These are phyloP conservation scores for Rhinoptilus africanus DNA, from an alignment of 2,113 vertebrate species.

Conservation along the genomic window DNA sequence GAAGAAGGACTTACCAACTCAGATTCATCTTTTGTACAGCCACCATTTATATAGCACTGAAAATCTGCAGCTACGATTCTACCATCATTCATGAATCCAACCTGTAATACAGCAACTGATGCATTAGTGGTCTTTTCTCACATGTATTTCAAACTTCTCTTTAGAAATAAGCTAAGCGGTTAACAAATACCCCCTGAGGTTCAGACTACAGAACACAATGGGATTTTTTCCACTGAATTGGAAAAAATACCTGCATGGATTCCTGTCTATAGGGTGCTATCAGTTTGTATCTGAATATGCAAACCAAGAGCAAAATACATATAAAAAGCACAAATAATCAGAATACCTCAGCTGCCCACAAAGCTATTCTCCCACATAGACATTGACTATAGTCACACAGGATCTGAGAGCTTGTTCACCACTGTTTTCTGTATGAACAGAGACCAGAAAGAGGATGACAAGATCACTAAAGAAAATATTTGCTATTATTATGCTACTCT, in stretches of 20 bases:
- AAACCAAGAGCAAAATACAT: background rate
- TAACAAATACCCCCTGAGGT: background rate
- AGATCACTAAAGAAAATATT: background rate
- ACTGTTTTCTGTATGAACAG: background rate
- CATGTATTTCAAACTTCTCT: background rate
- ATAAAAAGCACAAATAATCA: background rate
- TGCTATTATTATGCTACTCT: background rate
- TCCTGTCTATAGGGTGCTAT: background rate
- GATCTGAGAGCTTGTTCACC: background rate
- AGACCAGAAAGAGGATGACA: background rate
- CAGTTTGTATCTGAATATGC: background rate
- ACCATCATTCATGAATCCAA: slow-evolving; percentile 83
- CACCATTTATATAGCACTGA: slow-evolving; percentile 77
- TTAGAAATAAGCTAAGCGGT: background rate
- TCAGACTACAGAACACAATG: background rate
- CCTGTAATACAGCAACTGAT: slow-evolving; percentile 60
- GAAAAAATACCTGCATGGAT: background rate
- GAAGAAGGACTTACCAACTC: slow-evolving; percentile 62
- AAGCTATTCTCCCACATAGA: background rate
- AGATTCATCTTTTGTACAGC: slow-evolving; percentile 76
- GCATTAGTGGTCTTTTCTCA: background rate
- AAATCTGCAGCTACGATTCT: slow-evolving; percentile 79
- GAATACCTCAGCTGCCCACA: background rate
- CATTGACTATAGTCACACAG: background rate
- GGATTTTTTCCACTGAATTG: background rate